These are phyloP conservation scores for Mobula birostris DNA, from an alignment of 2,113 vertebrate genomes.

Conservation along the genomic window DNA sequence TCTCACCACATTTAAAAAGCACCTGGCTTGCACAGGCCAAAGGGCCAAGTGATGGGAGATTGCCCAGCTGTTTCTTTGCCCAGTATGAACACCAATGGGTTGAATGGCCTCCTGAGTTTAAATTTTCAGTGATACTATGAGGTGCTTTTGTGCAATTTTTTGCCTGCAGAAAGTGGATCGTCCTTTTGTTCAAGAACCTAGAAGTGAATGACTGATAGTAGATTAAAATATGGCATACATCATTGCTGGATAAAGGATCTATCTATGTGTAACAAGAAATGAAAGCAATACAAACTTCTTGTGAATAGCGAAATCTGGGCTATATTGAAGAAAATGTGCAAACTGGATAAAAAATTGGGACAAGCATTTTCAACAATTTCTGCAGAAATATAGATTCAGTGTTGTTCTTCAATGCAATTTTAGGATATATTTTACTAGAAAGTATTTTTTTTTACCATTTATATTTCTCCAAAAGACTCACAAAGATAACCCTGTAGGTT, in stretches of 20 bases:
- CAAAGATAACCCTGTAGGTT: conserved; percentile 11
- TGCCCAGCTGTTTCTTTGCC: no score
- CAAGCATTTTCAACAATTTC: neutral
- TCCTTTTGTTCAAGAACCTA: neutral
- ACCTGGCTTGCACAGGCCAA: no score
- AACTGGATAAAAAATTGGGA: neutral
- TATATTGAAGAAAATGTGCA: neutral
- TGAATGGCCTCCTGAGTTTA: no score
- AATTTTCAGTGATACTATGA: no score
- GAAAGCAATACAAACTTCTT: neutral
- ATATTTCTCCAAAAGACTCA: neutral
- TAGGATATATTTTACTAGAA: neutral
- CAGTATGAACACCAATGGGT: no score
- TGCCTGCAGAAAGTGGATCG: neutral
- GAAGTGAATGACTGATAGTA: neutral
- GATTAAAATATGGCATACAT: neutral
- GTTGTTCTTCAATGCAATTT: neutral
- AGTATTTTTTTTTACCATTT: neutral
- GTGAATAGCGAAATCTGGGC: neutral
- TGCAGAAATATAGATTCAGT: neutral
- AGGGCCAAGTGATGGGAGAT: no score
- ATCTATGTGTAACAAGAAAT: neutral
- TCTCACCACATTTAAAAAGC: no score
- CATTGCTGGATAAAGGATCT: neutral
- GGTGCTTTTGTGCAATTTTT: neutral